Evolutionary conservation across 2,113 vertebrate genomes (phyloP).

Genomic region (Vidua chalybeata): DNA sequence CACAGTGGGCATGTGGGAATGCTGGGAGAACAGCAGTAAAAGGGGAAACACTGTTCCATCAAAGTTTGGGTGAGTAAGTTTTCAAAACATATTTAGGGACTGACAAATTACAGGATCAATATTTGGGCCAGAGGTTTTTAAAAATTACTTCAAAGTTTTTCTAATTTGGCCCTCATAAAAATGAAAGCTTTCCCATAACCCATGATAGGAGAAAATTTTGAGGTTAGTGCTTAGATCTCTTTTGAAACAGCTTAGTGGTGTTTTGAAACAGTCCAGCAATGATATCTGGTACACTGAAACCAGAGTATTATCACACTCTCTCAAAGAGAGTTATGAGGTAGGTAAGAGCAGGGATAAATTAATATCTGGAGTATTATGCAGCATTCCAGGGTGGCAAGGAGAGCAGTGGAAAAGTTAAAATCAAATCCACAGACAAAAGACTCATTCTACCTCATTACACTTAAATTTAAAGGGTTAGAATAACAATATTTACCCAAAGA

Average conservation of each 20-base stretch:
- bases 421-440: not conserved
- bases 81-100: not conserved
- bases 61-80: not conserved
- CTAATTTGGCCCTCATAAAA: not conserved
- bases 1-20: accelerated
- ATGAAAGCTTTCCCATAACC: not conserved
- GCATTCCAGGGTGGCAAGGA: not conserved
- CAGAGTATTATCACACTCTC: not conserved
- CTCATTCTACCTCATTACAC: not conserved
- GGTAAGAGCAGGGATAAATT: not conserved
- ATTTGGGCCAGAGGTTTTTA: not conserved
- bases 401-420: not conserved
- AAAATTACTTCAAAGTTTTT: not conserved
- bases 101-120: not conserved
- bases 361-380: not conserved
- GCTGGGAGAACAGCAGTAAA: not conserved
- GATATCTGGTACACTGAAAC: accelerated
- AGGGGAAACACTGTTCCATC: not conserved
- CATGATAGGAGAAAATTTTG: not conserved
- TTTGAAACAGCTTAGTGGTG: not conserved
- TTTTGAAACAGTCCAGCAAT: not conserved
- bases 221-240: not conserved
- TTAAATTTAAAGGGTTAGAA: not conserved
- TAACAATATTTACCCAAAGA: not conserved
- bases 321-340: not conserved